These are phyloP conservation scores for Accipiter cooperii DNA, from an alignment of 2,113 vertebrate genomes.

Conservation along the genomic window DNA sequence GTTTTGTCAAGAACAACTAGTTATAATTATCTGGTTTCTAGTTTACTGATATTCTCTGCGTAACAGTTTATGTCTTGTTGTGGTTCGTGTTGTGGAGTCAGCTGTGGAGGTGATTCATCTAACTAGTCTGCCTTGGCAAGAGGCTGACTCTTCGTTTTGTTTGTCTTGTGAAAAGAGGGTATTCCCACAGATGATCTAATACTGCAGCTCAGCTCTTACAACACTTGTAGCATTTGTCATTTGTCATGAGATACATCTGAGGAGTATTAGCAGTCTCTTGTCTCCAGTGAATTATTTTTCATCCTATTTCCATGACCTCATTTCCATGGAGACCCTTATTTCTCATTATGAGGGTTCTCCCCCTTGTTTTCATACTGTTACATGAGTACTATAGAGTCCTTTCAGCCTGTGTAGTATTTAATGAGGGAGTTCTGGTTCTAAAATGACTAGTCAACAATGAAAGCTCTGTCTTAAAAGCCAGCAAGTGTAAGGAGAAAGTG, in stretches of 20 bases:
- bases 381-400: not conserved
- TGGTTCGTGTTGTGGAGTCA: not conserved
- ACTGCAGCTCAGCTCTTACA: not conserved
- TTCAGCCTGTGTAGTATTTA: not conserved
- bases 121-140: not conserved
- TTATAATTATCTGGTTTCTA: not conserved
- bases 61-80: not conserved
- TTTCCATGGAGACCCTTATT: slow-evolving; percentile 25
- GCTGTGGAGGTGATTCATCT: not conserved
- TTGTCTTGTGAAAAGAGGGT: slow-evolving; percentile 25
- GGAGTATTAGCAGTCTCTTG: not conserved
- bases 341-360: not conserved
- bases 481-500: not conserved
- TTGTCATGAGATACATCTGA: slow-evolving; percentile 18
- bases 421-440: not conserved
- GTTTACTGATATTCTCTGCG: not conserved
- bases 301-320: slow-evolving; percentile 26
- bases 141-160: not conserved
- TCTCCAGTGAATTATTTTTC: slow-evolving; percentile 24
- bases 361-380: not conserved
- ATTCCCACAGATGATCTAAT: slow-evolving; percentile 46
- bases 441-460: not conserved
- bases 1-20: not conserved
- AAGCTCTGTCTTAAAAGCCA: slow-evolving; percentile 15
- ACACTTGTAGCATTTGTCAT: slow-evolving; percentile 21